Conservation (phyloP, 1,140 invertebrate genomes). For the Lepidostoma basale region DNA sequence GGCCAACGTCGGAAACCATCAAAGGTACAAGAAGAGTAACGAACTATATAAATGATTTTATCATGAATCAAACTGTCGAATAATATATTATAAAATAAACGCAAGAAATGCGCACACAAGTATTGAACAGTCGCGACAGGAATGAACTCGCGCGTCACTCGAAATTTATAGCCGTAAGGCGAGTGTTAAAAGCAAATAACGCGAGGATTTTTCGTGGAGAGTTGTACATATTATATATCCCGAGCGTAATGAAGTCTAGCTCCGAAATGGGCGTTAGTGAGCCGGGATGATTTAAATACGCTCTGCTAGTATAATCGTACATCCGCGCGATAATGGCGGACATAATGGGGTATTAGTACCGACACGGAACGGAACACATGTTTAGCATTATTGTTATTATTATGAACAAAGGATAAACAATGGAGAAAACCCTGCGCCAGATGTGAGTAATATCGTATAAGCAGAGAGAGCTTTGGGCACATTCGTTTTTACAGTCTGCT, state of each 20-base stretch:
- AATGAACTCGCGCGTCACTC: too few species aligned
- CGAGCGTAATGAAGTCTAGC: background rate
- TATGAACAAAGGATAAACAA: slow-evolving; percentile 20
- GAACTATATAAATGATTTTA: too few species aligned
- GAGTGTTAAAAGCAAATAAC: slow-evolving; percentile 10
- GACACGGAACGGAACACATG: slow-evolving; percentile 17
- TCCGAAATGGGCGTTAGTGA: background rate
- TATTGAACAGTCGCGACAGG: too few species aligned
- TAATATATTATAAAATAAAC: too few species aligned
- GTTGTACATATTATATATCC: background rate
- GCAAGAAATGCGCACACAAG: too few species aligned
- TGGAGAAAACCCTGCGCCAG: slow-evolving; percentile 16
- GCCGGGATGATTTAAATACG: slow-evolving; percentile 17
- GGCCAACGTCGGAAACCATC: too few species aligned
- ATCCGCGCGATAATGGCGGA: slow-evolving; percentile 27
- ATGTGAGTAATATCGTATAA: slow-evolving; percentile 4
- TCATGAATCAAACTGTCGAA: too few species aligned
- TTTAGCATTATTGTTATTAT: slow-evolving; percentile 28
- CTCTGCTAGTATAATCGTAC: background rate
- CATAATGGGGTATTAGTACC: slow-evolving; percentile 16
- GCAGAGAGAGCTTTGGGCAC: slow-evolving; percentile 1
- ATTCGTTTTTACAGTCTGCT: background rate
- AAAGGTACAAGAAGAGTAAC: too few species aligned
- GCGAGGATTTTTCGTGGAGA: slow-evolving; percentile 6
- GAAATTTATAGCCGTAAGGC: too few species aligned